These are phyloP conservation scores for Hippocampus kuda DNA, from an alignment of 2,797 vertebrate genomes.

Conservation along the genomic window DNA sequence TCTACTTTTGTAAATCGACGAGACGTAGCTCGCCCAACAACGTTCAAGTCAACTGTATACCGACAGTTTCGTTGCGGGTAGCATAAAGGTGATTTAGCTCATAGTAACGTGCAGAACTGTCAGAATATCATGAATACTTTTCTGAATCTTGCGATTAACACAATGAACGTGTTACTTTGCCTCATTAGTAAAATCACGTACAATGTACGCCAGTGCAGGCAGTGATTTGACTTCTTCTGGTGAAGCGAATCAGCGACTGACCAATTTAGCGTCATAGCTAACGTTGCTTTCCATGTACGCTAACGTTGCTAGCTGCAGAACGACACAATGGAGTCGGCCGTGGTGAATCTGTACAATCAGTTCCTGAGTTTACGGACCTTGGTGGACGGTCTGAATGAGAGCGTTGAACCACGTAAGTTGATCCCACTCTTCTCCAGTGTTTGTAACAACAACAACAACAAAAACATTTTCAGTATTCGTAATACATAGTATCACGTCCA, in stretches of 20 bases:
- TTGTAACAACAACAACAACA: constrained; percentile 1
- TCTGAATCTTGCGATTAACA: neutral
- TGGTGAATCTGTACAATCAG: constrained; percentile 72
- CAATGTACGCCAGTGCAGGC: neutral
- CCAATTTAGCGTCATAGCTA: neutral
- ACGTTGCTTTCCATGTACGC: neutral
- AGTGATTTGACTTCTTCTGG: neutral
- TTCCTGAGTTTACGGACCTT: constrained; percentile 74
- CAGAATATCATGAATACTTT: neutral
- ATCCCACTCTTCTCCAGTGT: constrained; percentile 10
- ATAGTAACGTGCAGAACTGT: neutral
- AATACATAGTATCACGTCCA: too few relatives aligned
- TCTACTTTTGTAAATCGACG: neutral
- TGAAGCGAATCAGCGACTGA: neutral
- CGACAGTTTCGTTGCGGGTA: neutral
- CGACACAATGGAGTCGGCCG: constrained; percentile 67
- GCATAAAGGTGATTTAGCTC: neutral
- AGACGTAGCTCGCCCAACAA: neutral
- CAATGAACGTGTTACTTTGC: neutral
- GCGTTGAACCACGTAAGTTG: constrained; percentile 78
- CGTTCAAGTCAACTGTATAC: neutral
- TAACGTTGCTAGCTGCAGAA: neutral
- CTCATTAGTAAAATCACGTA: too few relatives aligned
- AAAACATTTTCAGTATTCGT: too few relatives aligned
- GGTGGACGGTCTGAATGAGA: constrained; percentile 74